Evolutionary conservation across 2,797 vertebrate genomes (phyloP), one percentile per base, ranked within the genome.

Genomic region (Epinephelus coioides): DNA sequence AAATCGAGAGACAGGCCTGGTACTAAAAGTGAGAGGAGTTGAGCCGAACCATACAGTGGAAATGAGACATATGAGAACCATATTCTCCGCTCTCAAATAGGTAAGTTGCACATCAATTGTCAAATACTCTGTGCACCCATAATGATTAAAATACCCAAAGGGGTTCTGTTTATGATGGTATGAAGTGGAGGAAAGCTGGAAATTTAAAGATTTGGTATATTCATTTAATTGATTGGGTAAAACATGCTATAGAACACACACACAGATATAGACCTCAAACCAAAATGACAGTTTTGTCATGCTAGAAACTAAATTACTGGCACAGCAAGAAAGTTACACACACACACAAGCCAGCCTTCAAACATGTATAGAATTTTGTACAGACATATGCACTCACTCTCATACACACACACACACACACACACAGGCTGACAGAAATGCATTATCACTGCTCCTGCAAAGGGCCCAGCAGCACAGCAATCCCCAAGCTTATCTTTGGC

Each of bases 401-500:
- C 27, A 66, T n/a, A 34, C n/a, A 55, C 67, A 54, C 30, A 7
- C 30, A 34, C 34, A 68, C 44, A 72, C 47, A 69, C 64, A 67
- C 69, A 64, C 30, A 57, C 73, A 74, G 43, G 44, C 72, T 79
- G 82, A 86, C 82, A 88, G 83, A 82, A 87, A 74, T 65, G 67
- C 72, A 90, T 91, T 84, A 91, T 91, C 82, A 82, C 40, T 76
- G 57, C 79, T 83, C 63, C 77, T 78, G 80, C 88, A 90, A 86
- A 92, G 66, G 75, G 51, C 84, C 68, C 71, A 50, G 80, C 73
- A 46, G 79, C 85, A 83, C 71, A 91, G 83, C 81, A 91, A 87
- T 75, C 70, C 82, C 71, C 38, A 34, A 81, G 87, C 92, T 94
- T 93, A 95, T 93, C 94, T 91, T 13, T 18, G 72, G 69, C 79